Base-by-base conservation (phyloP, 2,797 vertebrate genomes). In the Atherinosoma microstoma region DNA sequence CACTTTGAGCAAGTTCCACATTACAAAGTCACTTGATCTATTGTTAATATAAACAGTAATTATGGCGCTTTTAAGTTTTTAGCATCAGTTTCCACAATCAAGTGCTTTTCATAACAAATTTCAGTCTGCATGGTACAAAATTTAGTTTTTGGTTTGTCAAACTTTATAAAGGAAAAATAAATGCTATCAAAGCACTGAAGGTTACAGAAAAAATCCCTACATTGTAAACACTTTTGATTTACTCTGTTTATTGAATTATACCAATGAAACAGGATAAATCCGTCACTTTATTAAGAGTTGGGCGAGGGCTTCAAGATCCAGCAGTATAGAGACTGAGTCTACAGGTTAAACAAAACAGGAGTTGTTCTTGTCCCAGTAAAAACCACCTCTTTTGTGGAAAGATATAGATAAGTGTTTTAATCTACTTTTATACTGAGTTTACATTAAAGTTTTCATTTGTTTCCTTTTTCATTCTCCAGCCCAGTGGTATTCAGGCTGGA, bases 11-110 rank as follows among this genome's bases (percentile, higher is more conserved):
- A 30, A 60, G 47, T 70, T 82, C 49, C 54, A 57, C 36, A 51
- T 67, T 67, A 73, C 45, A 40, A 29, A 27, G 58, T 40, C 24
- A 64, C 58, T 58, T 58, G 57, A 18, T 62, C 62, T 29, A 20
- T 51, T 6, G 22, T 60, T 67, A 51, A 36, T 45, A 57, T 51
- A 76, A 64, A 57, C 29, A 38, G 22, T 72, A 40, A 68, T 72
- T 76, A 51, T 18, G 6, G 54, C 18, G 42, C 35, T 69, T 60
- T 65, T 61, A 69, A 53, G 45, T 45, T 68, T 78, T 64, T 22
- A 64, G 15, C 35, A 20, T n/a, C 13, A 5, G 0, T 63, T 67
- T 3, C 59, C 22, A 8, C 6, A 34, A 58, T 59, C 3, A 7
- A 35, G 12, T 42, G 30, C 8, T 49, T 58, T 66, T 60, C 32